Conservation (phyloP, 2,797 vertebrate species). For the Ceyx erithaca region DNA sequence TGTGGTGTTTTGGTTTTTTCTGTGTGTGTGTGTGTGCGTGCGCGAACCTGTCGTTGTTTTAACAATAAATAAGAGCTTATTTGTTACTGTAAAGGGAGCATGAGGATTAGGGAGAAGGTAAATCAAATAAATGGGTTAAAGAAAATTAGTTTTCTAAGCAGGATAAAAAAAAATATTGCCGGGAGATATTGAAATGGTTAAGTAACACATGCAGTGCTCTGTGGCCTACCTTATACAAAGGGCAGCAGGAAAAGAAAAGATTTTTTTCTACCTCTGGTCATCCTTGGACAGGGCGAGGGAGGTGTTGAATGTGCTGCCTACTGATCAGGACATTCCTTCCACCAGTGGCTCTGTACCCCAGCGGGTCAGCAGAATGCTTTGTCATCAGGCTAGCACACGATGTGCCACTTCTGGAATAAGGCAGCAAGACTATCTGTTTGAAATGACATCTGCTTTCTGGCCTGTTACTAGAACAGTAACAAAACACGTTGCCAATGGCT, state of each 20-base stretch:
- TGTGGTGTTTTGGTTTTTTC: too few species aligned
- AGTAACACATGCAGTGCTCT: background rate
- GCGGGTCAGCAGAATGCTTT: accelerated
- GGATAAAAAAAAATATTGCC: background rate
- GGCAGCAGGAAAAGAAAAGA: background rate
- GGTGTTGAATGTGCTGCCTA: background rate
- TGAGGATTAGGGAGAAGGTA: background rate
- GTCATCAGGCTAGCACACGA: background rate
- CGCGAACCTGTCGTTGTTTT: background rate
- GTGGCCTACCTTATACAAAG: background rate
- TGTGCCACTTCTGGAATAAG: background rate
- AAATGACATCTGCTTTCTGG: background rate
- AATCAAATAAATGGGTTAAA: constrained; percentile 35
- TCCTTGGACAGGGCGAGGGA: background rate
- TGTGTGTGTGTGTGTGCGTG: too few species aligned
- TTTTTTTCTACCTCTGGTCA: background rate
- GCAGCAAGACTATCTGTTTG: background rate
- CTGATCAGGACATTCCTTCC: background rate
- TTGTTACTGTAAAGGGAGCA: background rate
- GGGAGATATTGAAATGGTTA: background rate
- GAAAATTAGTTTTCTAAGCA: background rate
- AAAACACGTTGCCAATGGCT: background rate
- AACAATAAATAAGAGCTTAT: background rate
- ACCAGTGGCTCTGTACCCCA: background rate
- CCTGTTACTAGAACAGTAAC: background rate